Base-by-base conservation (phyloP, 2,113 vertebrate species). In the Oenanthe melanoleuca region DNA sequence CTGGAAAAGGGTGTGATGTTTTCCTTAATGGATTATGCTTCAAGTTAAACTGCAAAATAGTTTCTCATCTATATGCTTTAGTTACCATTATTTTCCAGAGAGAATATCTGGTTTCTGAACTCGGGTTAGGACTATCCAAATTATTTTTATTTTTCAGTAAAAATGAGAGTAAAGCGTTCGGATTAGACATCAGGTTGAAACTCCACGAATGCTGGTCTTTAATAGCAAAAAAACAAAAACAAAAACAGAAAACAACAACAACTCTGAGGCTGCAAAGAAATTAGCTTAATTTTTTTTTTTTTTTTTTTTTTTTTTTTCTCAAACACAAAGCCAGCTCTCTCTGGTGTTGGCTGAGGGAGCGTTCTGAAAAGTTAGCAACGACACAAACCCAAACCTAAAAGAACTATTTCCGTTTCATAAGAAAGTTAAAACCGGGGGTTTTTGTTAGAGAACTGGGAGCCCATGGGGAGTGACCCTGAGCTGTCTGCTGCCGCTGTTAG, bases 11-110 rank as follows among this genome's bases (percentile, higher is more conserved):
- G 40, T 64, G 56, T 65, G 50, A 92, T 92, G 82, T 80, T 94
- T 94, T 78, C 25, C 38, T 42, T n/a, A 75, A 24, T 4, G 38
- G 53, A 49, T 38, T 40, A 44, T 60, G 14, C 53, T n/a, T 44
- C 31, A 72, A 75, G 29, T 42, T 34, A 40, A 82, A 20, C 47
- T 93, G 53, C 49, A 95, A 93, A 97, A 88, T 89, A 83, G 38
- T 91, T 97, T 91, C 17, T 86, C 40, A 59, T 85, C 79, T 88
- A 15, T 80, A 28, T 40, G 80, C 84, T 93, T 92, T 61, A 75
- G 56, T 26, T 95, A 96, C 66, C 56, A 28, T 80, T 95, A 93
- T 52, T 78, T 92, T 95, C 60, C 63, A 79, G 52, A 80, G 75
- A 64, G 47, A 92, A 52, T 66, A 80, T 73, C 31, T 63, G 25